Evolutionary conservation across 2,888 invertebrate species (phyloP).

Genomic region (Piscicola geometra): DNA sequence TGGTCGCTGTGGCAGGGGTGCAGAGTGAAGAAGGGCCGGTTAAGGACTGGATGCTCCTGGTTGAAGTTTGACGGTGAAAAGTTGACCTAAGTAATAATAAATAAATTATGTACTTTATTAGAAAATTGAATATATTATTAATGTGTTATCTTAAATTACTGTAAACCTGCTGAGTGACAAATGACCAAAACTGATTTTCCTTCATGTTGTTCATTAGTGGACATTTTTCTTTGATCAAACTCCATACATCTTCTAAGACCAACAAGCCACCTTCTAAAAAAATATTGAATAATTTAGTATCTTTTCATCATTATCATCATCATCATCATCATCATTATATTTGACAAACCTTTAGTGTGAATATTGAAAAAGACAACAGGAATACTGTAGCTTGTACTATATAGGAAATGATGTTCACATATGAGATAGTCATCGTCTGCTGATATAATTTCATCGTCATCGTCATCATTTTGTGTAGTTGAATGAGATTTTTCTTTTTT

Average conservation of each 20-base stretch:
- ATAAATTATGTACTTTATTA: no score
- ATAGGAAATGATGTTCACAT: slow-evolving; percentile 54
- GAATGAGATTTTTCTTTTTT: neutral
- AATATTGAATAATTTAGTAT: neutral
- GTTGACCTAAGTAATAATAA: neutral
- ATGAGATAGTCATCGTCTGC: neutral
- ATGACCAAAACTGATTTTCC: slow-evolving; percentile 46
- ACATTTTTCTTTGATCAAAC: neutral
- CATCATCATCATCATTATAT: neutral
- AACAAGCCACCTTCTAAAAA: slow-evolving; percentile 26
- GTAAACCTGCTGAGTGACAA: slow-evolving; percentile 52
- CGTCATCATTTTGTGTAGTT: neutral
- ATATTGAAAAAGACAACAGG: slow-evolving; percentile 56
- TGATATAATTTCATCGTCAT: neutral
- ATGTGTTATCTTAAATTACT: no score
- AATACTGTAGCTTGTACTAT: slow-evolving; percentile 55
- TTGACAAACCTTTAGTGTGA: neutral
- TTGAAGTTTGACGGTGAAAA: no score
- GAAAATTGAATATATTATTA: no score
- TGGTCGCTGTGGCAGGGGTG: slow-evolving; percentile 55
- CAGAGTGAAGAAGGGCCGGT: slow-evolving; percentile 52
- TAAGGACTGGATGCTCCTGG: slow-evolving; percentile 54
- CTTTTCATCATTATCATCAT: neutral
- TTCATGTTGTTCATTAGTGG: neutral
- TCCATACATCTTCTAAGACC: slow-evolving; percentile 29